These are phyloP conservation scores for Ochropleura leucogaster DNA, from an alignment of 2,888 invertebrate genomes.

Conservation along the genomic window DNA sequence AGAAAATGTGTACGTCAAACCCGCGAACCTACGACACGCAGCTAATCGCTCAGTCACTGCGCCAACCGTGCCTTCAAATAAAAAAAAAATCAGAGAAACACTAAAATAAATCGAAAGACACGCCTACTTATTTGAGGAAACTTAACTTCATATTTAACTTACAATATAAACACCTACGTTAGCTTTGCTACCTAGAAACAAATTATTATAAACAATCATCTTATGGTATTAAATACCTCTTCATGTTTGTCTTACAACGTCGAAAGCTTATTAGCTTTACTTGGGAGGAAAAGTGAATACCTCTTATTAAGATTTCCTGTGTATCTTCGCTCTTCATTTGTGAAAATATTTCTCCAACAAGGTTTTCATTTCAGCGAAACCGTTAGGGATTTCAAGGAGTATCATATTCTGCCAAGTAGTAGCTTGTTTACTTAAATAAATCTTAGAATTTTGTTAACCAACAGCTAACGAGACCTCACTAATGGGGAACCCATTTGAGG, in stretches of 20 bases:
- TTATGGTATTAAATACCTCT: background rate
- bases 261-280: background rate
- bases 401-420: conserved; percentile 27
- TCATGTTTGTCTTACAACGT: background rate
- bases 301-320: background rate
- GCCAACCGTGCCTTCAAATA: too few relatives aligned
- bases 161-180: background rate
- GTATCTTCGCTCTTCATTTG: conserved; percentile 9
- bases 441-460: conserved; percentile 73
- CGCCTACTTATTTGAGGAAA: background rate
- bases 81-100: background rate
- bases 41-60: too few relatives aligned
- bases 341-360: conserved; percentile 27
- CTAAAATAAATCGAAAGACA: background rate
- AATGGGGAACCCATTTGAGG: conserved; percentile 63
- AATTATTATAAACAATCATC: background rate
- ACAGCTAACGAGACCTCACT: conserved; percentile 68
- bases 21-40: too few relatives aligned
- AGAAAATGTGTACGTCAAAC: background rate
- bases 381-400: conserved; percentile 37
- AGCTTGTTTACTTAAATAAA: conserved; percentile 50
- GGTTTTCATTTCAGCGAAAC: conserved; percentile 34
- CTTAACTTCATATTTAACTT: background rate
- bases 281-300: background rate
- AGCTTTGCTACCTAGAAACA: background rate